phyloP scores from a whole-genome alignment of 2,797 vertebrate genomes.

The Melanitta fusca region DNA sequence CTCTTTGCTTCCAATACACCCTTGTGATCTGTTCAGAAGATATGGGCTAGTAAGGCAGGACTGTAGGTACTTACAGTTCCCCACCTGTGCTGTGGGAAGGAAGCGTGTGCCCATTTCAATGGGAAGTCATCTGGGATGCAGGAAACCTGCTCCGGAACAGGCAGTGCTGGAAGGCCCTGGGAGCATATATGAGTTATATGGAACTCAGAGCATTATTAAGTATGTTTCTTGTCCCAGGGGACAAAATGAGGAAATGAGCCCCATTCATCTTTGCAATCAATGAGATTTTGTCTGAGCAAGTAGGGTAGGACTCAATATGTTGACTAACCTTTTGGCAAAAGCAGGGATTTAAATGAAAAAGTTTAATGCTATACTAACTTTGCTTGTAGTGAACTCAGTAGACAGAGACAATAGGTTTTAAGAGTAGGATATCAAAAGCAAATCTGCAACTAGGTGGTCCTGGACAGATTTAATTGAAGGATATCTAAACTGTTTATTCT shows the following conservation, averaged over 20 bases:
- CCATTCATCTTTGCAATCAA: slow-evolving; percentile 13
- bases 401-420: background rate
- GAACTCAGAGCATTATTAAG: slow-evolving; percentile 17
- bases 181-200: background rate
- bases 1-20: background rate
- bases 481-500: slow-evolving; percentile 38
- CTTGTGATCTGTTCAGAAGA: slow-evolving; percentile 25
- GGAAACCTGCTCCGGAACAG: slow-evolving; percentile 52
- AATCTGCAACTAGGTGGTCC: slow-evolving; percentile 31
- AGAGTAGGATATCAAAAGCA: background rate
- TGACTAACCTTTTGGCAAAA: slow-evolving; percentile 23
- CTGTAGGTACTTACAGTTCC: background rate
- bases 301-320: background rate
- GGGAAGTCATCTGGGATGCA: slow-evolving; percentile 29
- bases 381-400: background rate
- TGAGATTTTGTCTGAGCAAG: slow-evolving; percentile 5
- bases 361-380: background rate
- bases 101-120: slow-evolving; percentile 27
- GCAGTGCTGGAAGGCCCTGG: background rate
- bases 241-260: slow-evolving; percentile 48
- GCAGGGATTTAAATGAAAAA: background rate
- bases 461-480: background rate
- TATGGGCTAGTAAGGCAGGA: background rate
- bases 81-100: slow-evolving; percentile 28
- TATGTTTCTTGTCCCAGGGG: slow-evolving; percentile 8